Evolutionary conservation across 2,888 invertebrate species (phyloP).

Genomic region (Diloba caeruleocephala): DNA sequence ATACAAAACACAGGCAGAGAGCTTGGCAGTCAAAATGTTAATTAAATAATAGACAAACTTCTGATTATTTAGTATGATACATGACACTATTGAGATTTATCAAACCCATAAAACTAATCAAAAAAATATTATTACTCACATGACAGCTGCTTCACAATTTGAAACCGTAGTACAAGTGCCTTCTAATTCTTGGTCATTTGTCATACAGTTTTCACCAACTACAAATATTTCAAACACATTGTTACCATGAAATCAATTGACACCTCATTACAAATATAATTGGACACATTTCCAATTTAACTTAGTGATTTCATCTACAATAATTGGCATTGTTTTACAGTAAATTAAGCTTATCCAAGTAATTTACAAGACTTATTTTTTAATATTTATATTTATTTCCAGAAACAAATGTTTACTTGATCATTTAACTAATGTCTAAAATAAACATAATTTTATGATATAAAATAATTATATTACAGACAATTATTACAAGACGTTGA

Average conservation of each 20-base stretch:
- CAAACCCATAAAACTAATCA: no score
- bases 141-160: conserved; percentile 72
- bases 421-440: no score
- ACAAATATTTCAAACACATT: conserved; percentile 43
- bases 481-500: neutral
- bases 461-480: neutral
- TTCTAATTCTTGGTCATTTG: conserved; percentile 59
- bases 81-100: no score
- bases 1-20: no score
- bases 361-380: no score
- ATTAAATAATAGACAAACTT: no score
- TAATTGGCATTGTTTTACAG: conserved; percentile 13
- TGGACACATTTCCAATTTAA: conserved; percentile 23
- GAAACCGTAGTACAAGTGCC: conserved; percentile 69
- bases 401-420: no score
- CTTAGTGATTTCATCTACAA: conserved; percentile 17
- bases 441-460: neutral
- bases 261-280: conserved; percentile 35
- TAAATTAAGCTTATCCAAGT: conserved; percentile 15
- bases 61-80: no score
- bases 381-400: no score
- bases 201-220: conserved; percentile 76
- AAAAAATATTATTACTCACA: conserved; percentile 64
- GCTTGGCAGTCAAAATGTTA: no score
- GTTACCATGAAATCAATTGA: conserved; percentile 30